Conservation (phyloP, 2,888 invertebrate genomes). For the Pollenia labialis region DNA sequence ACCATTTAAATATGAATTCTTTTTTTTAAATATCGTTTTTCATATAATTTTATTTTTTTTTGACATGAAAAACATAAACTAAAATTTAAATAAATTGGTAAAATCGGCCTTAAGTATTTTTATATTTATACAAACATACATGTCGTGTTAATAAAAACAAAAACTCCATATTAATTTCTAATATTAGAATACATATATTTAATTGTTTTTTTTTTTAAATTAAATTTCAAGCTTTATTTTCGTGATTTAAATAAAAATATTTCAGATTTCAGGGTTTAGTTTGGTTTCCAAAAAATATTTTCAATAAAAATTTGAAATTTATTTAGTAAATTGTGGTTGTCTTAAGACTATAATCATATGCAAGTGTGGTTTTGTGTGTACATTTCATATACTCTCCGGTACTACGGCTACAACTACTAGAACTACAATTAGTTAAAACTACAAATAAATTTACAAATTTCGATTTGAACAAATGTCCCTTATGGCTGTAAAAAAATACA, state of each 20-base stretch:
- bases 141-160: conserved; percentile 36
- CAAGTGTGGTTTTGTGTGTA: conserved; percentile 30
- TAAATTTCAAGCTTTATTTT: conserved; percentile 15
- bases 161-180: conserved; percentile 40
- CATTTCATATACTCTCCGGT: not conserved
- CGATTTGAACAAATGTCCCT: not conserved
- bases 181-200: conserved; percentile 57
- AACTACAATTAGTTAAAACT: conserved; percentile 52
- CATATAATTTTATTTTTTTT: not conserved
- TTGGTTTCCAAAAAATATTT: conserved; percentile 10
- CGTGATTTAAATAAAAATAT: conserved; percentile 4
- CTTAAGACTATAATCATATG: conserved; percentile 52
- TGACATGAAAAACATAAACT: not conserved
- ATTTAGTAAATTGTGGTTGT: conserved; percentile 12
- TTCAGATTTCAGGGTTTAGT: not conserved
- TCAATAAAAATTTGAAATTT: conserved; percentile 4
- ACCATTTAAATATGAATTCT: too few species aligned
- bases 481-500: conserved; percentile 54
- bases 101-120: not conserved
- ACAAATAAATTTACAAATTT: conserved; percentile 65
- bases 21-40: too few species aligned
- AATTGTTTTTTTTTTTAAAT: conserved; percentile 25
- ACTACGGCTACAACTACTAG: conserved; percentile 45
- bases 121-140: conserved; percentile 3
- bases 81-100: too few species aligned